Percentiles rank a stretch among this genome's conserved stretches.
Conservation (phyloP, 2,888 invertebrate genomes). For the Seira musarum region DNA sequence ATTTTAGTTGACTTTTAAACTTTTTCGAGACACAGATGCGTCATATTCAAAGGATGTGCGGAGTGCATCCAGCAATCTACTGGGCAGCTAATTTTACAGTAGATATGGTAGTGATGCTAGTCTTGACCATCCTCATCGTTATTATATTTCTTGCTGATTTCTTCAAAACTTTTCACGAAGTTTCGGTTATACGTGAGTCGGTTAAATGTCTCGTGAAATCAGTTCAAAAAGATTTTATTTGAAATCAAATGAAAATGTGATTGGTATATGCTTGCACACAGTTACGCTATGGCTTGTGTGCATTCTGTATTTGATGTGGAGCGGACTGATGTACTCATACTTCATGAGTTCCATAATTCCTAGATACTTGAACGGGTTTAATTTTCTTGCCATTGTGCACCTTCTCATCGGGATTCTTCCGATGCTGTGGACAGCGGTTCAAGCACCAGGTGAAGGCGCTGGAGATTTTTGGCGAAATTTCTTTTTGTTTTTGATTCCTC, state of each 20-base stretch:
- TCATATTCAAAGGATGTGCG: conserved; percentile 65
- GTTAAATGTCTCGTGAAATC: no score
- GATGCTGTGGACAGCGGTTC: neutral
- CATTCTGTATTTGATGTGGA: conserved; percentile 61
- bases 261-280: neutral
- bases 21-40: conserved; percentile 61
- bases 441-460: neutral
- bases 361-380: conserved; percentile 26
- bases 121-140: conserved; percentile 19
- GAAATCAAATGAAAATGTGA: neutral
- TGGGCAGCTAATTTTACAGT: conserved; percentile 60
- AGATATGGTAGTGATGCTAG: conserved; percentile 45
- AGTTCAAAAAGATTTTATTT: no score
- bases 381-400: conserved; percentile 50
- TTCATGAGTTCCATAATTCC: conserved; percentile 50
- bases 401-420: conserved; percentile 24
- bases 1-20: conserved; percentile 3
- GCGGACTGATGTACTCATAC: conserved; percentile 57
- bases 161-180: conserved; percentile 14
- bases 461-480: conserved; percentile 16
- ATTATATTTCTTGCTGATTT: conserved; percentile 40
- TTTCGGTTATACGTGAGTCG: no score
- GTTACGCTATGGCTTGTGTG: conserved; percentile 24
- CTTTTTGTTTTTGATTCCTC: conserved; percentile 22
- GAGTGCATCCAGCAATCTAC: conserved; percentile 59